phyloP scores from a whole-genome alignment of 2,888 invertebrate genomes.

The Hesperia comma region DNA sequence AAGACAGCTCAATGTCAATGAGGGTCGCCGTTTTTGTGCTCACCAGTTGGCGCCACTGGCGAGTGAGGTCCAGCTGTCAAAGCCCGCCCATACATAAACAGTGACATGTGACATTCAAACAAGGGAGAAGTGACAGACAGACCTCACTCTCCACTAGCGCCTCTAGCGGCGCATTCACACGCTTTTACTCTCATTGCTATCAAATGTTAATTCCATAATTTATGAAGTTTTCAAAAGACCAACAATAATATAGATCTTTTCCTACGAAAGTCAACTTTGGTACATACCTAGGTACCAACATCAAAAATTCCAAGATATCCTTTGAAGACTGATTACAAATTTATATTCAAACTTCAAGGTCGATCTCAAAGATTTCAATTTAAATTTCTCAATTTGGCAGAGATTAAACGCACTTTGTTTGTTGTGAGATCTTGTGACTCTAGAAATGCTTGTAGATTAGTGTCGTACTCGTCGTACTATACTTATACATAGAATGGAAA shows the following conservation, averaged over 20 bases:
- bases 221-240: neutral
- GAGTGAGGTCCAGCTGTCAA: too few relatives aligned
- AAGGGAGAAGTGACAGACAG: too few relatives aligned
- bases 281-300: too few relatives aligned
- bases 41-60: too few relatives aligned
- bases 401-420: conserved; percentile 4
- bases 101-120: too few relatives aligned
- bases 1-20: neutral
- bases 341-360: conserved; percentile 16
- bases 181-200: too few relatives aligned
- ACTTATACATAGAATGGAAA: neutral
- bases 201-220: neutral
- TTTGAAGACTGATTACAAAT: conserved; percentile 20
- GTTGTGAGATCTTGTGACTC: neutral
- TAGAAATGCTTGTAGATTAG: neutral
- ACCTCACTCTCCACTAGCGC: too few relatives aligned
- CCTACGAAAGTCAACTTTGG: too few relatives aligned
- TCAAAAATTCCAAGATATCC: conserved; percentile 4
- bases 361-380: conserved; percentile 33
- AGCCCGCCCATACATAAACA: too few relatives aligned
- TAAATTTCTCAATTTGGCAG: conserved; percentile 37
- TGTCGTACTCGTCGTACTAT: too few relatives aligned
- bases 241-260: neutral
- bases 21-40: too few relatives aligned
- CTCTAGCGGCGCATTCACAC: too few relatives aligned